Base-by-base conservation (phyloP, 1,140 invertebrate species). In the Procambarus virginalis region DNA sequence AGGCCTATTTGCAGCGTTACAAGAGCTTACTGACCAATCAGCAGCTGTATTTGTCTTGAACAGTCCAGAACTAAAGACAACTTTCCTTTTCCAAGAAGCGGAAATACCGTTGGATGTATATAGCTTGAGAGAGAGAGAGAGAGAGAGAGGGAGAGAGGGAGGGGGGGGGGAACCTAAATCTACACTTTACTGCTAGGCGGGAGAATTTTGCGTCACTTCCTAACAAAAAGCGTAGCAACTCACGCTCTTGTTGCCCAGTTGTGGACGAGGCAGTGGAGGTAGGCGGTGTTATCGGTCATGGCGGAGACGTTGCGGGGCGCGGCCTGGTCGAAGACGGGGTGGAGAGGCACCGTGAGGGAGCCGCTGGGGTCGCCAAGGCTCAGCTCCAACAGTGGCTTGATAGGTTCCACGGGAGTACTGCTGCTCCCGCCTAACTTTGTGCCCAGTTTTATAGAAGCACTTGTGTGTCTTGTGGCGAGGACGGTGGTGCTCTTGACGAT, bases 221-320 rank as follows among this genome's bases (percentile, higher is more conserved):
- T 22, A 9, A 10, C 46, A 17, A 20, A 1, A 20, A 0, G 22
- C 8, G 8, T 12, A 55, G 70, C 8, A 79, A 83, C 81, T 83
- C 81, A 83, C 82, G 20, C 82, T 84, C 5, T 73, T 84, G 82
- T 75, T 84, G 82, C 70, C 70, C 17, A 84, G 82, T 84, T 84
- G 34, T 75, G 60, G 0, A 84, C 82, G 45, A 84, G 64, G 64
- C 82, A 84, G 64, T 84, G 82, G 3, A 84, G 82, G 70, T 86
- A 77, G 1, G 84, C 84, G 1, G 84, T 45, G 73, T 76, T 86
- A 2, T 68, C 51, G 5, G 84, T 58, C 70, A 86, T 51, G 49
- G 22, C 75, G 17, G 84, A 77, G 20, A 86, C 84, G 55, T 86
- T 86, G n/a, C 46, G 20, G 17, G 84, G 84, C 45, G 84, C 84